Base-by-base conservation (phyloP, 1,140 invertebrate genomes). In the Trissolcus basalis region DNA sequence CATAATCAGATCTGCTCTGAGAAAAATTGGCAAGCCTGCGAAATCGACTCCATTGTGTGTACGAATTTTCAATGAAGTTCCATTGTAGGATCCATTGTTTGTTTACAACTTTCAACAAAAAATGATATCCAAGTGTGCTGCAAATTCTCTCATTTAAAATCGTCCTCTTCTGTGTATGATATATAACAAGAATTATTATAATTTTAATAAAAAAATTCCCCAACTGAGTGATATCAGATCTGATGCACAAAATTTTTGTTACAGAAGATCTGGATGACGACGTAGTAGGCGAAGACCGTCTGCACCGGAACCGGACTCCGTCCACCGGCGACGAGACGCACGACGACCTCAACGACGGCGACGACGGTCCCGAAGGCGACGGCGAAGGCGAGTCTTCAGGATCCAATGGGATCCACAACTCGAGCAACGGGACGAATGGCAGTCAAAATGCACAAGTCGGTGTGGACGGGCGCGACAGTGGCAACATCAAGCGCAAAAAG, bases 401-500 rank as follows among this genome's bases (percentile, higher is more conserved):
- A 56, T 87, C 56, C 77, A 85, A 79, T 1, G 64, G 81, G 1
- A 54, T 80, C 0, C 82, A 78, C 79, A 81, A 82, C 4, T 88
- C 90, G 14, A 90, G 90, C 11, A 90, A 90, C 56, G 85, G 89
- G 5, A 89, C 89, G 16, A 78, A 65, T 0, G 76, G 63, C 0
- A 80, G 74, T 27, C 82, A 76, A 47, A 81, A 68, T 32, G 56
- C 82, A 15, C 82, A 86, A n/a, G 83, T 85, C 12, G 83, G 81
- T 51, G 85, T 84, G 4, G 87, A 89, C 32, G 82, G 86, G 5
- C 89, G 89, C 50, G 91, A 90, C 36, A 89, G 90, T 14, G 88
- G 89, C 0, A 89, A 82, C 69, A 89, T 92, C 53, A 96, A 96
- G 84, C 90, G 97, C 48, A 99, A 99, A 90, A 99, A 99, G 91